phyloP scores from a whole-genome alignment of 1,140 invertebrate genomes.

The Tribolium castaneum region DNA sequence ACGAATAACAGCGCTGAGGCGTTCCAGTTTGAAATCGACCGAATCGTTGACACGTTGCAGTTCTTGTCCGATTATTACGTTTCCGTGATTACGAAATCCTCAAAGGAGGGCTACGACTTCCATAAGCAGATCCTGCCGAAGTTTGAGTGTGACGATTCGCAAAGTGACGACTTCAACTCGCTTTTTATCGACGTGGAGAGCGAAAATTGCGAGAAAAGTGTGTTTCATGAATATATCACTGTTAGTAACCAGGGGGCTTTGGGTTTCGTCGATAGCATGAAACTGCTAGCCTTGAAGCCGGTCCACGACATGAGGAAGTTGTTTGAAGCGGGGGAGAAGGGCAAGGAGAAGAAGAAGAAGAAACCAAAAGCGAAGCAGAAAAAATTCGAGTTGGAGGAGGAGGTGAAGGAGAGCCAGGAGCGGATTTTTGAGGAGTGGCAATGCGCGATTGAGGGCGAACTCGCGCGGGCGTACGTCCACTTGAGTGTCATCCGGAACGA shows the following conservation, averaged over 20 bases:
- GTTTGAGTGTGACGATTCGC: background rate
- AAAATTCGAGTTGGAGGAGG: slow-evolving; percentile 37
- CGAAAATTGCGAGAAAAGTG: background rate
- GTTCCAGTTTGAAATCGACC: slow-evolving; percentile 70
- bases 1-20: slow-evolving; percentile 67
- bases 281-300: slow-evolving; percentile 1
- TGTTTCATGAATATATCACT: slow-evolving; percentile 3
- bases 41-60: slow-evolving; percentile 67
- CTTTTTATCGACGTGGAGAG: background rate
- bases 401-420: slow-evolving; percentile 44
- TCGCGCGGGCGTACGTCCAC: slow-evolving; percentile 64
- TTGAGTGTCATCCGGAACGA: slow-evolving; percentile 63
- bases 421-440: slow-evolving; percentile 66
- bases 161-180: background rate
- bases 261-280: slow-evolving; percentile 20
- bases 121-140: background rate
- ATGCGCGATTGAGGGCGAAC: slow-evolving; percentile 67
- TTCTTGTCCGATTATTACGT: slow-evolving; percentile 69
- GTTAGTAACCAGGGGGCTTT: background rate
- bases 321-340: background rate
- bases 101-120: slow-evolving; percentile 30
- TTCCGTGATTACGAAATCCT: slow-evolving; percentile 62
- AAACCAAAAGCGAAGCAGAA: slow-evolving; percentile 16
- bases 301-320: slow-evolving; percentile 11
- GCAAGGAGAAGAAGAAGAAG: slow-evolving; percentile 27